Conservation (phyloP, 2,797 vertebrate genomes). For the Gymnoscopelus microlampas region DNA sequence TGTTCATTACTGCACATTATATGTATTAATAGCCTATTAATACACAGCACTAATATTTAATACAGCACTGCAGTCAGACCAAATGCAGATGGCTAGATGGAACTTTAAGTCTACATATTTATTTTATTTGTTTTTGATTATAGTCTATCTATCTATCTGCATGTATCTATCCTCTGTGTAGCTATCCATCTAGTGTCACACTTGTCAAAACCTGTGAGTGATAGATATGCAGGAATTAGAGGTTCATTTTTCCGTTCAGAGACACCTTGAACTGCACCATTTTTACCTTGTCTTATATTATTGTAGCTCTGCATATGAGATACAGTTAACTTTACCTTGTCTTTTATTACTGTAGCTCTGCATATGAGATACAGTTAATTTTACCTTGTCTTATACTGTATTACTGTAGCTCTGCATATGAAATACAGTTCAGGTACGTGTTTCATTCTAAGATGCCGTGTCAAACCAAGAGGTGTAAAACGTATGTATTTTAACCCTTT, state of each 20-base stretch:
- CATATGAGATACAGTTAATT: slow-evolving; percentile 25
- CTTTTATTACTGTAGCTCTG: background rate
- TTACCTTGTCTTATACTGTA: background rate
- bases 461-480: slow-evolving; percentile 41
- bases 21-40: too few relatives aligned
- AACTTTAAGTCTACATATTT: too few relatives aligned
- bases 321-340: background rate
- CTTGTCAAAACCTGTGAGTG: slow-evolving; percentile 31
- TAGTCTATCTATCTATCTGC: too few relatives aligned
- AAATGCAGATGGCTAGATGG: too few relatives aligned
- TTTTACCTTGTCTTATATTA: background rate
- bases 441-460: slow-evolving; percentile 29
- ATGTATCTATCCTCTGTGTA: too few relatives aligned
- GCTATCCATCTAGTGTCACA: background rate
- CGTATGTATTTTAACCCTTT: slow-evolving; percentile 53
- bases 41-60: too few relatives aligned
- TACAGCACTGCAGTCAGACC: too few relatives aligned
- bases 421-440: slow-evolving; percentile 11
- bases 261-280: background rate
- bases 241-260: background rate
- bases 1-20: too few relatives aligned
- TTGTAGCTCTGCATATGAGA: slow-evolving; percentile 21
- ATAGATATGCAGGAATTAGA: slow-evolving; percentile 11
- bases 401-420: slow-evolving; percentile 13
- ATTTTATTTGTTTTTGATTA: too few relatives aligned